A percentile compares a stretch with the other conserved stretches of the same genome.
Evolutionary conservation across 2,797 vertebrate genomes (phyloP).

Genomic region (Muscicapa comitata): DNA sequence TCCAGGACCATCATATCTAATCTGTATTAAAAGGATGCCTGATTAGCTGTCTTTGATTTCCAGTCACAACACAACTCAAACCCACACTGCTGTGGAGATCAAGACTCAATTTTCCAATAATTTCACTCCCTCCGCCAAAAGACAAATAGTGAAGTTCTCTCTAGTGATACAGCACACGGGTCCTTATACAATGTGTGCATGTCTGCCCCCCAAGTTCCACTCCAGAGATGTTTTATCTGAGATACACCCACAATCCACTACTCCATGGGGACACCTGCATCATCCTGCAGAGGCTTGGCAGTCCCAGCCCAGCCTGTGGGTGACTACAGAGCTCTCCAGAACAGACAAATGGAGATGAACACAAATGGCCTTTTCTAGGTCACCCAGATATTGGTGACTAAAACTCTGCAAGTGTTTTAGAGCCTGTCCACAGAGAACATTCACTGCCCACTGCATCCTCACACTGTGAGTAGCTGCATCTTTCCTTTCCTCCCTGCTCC

Average conservation of each 20-base stretch:
- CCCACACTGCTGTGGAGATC: neutral
- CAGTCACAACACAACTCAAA: conserved; percentile 28
- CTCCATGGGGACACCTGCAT: neutral
- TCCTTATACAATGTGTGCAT: accelerated
- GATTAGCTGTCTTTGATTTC: conserved; percentile 16
- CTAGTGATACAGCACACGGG: neutral
- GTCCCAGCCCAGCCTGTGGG: accelerated
- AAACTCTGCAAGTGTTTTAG: neutral
- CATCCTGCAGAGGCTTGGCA: neutral
- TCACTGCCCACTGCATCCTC: neutral
- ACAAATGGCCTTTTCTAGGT: neutral
- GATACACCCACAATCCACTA: accelerated
- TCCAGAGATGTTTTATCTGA: neutral
- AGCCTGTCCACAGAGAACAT: neutral
- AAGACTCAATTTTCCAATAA: neutral
- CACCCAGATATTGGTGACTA: neutral
- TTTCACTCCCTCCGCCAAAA: neutral
- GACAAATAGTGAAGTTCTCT: neutral
- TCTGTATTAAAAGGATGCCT: neutral
- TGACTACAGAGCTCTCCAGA: neutral
- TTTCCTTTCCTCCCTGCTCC: neutral
- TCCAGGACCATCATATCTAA: neutral
- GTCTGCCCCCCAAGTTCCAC: neutral
- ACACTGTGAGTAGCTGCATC: neutral
- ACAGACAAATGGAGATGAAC: neutral